These are phyloP conservation scores for Xylocampa areola DNA, from an alignment of 2,888 invertebrate species.

Conservation along the genomic window DNA sequence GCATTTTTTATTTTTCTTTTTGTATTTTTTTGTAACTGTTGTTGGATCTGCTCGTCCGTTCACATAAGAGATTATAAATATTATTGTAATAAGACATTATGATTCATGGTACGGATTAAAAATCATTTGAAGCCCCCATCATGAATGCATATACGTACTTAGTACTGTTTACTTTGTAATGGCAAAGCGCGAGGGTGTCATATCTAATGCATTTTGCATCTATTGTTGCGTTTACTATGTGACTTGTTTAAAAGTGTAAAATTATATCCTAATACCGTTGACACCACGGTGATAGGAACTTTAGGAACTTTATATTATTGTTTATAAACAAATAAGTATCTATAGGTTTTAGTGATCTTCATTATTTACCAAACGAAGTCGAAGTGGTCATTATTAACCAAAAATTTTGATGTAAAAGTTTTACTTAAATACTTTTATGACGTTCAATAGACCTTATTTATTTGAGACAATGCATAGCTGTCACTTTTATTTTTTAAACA, in stretches of 20 bases:
- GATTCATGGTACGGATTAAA: conserved; percentile 68
- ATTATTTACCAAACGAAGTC: no score
- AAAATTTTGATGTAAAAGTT: no score
- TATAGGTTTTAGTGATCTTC: no score
- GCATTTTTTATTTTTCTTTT: conserved; percentile 34
- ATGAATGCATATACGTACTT: conserved; percentile 53
- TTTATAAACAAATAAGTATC: no score
- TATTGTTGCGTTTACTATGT: conserved; percentile 12
- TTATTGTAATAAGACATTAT: conserved; percentile 67
- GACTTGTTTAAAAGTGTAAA: no score
- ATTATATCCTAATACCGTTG: no score
- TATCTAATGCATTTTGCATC: conserved; percentile 17
- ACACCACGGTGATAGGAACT: no score
- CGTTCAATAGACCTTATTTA: background rate
- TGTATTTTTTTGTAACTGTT: conserved; percentile 52
- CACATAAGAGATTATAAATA: conserved; percentile 72
- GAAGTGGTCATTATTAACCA: no score
- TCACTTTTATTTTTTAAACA: background rate
- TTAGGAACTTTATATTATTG: no score
- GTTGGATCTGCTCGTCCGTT: conserved; percentile 59
- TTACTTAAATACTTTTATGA: no score
- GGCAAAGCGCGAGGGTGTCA: conserved; percentile 13
- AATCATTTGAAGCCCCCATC: conserved; percentile 57
- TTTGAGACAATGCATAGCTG: background rate
- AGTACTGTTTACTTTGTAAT: conserved; percentile 45